Evolutionary conservation across 2,888 invertebrate genomes (phyloP).

Genomic region (Stenotaenia linearis): DNA sequence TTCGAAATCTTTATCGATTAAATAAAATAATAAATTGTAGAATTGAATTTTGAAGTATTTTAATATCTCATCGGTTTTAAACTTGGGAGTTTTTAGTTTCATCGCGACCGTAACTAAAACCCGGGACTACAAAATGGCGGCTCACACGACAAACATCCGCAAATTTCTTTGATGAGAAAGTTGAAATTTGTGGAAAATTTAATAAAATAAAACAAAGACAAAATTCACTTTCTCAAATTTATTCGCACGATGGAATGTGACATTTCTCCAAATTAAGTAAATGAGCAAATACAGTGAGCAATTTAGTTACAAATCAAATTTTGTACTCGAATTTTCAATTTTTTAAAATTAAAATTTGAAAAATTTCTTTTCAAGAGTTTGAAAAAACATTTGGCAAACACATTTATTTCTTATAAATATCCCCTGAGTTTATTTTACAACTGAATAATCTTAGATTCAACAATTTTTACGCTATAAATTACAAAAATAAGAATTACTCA

Average conservation of each 20-base stretch:
- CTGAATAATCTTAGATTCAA: neutral
- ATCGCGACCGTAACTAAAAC: no score
- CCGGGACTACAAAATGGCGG: no score
- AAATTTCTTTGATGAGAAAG: no score
- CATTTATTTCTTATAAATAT: neutral
- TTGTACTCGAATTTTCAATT: neutral
- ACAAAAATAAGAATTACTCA: constrained; percentile 3
- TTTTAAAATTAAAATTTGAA: neutral
- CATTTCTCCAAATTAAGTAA: neutral
- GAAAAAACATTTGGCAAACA: neutral
- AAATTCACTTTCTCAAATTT: neutral
- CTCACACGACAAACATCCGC: no score
- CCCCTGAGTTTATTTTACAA: neutral
- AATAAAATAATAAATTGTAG: no score
- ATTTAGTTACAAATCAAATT: neutral
- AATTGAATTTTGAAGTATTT: no score
- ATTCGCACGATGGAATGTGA: neutral
- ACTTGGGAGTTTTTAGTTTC: no score
- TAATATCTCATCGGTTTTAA: no score
- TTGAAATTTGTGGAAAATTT: no score
- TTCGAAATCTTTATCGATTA: no score
- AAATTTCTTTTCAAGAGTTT: neutral
- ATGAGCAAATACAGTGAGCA: neutral
- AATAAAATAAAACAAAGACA: no score
- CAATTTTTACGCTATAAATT: neutral